Evolutionary conservation across 1,140 invertebrate genomes (phyloP).

Genomic region (Pseudachorutes palmiensis): DNA sequence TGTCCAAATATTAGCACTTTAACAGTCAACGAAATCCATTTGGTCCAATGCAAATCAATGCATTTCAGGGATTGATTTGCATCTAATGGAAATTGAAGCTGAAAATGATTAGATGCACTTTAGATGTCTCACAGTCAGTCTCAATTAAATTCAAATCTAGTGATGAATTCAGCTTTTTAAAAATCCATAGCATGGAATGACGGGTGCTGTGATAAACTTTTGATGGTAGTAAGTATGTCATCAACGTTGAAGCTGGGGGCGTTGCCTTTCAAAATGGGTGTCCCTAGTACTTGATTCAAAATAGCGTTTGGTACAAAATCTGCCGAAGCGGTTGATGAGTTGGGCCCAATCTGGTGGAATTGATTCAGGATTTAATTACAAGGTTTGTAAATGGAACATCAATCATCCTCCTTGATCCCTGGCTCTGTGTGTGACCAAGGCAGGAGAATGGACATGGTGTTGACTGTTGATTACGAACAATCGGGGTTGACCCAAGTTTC

Average conservation of each 20-base stretch:
- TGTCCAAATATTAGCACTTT: neutral
- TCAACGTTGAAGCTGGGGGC: no score
- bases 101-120: slow-evolving; percentile 2
- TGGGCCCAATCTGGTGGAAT: neutral
- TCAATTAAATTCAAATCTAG: neutral
- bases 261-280: neutral
- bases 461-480: neutral
- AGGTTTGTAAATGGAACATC: neutral
- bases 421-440: neutral
- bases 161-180: neutral
- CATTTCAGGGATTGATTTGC: no score
- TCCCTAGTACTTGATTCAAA: neutral
- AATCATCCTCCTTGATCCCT: neutral
- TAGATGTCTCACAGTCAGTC: neutral
- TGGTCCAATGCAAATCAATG: no score
- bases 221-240: no score
- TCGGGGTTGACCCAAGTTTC: neutral
- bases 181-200: no score
- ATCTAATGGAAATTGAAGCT: neutral
- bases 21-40: neutral
- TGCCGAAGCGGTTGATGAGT: neutral
- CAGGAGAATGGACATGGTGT: neutral
- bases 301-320: neutral
- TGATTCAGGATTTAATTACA: neutral
- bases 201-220: no score